Percentiles rank a stretch among this genome's conserved stretches.
Conservation (phyloP, 2,888 invertebrate genomes). For the Cinara cedri region DNA sequence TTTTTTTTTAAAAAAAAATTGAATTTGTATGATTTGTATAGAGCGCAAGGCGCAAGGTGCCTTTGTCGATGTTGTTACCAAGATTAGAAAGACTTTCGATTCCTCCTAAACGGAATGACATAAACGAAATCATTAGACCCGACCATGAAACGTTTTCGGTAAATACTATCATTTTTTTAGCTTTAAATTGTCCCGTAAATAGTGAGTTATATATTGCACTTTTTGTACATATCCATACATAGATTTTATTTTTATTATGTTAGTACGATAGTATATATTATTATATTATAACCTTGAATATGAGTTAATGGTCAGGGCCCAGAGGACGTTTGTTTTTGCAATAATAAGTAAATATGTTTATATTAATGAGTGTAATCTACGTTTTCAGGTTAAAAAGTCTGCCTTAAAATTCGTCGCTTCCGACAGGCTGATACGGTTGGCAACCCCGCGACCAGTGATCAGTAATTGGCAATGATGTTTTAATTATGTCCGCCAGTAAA, state of each 20-base stretch:
- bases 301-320: no score
- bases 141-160: constrained; percentile 11
- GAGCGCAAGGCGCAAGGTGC: background rate
- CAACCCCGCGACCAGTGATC: background rate
- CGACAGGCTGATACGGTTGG: background rate
- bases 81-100: background rate
- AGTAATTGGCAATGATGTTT: background rate
- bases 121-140: background rate
- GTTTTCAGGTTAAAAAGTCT: constrained; percentile 21
- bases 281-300: no score
- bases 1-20: no score
- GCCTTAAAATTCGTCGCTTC: background rate
- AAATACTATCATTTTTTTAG: background rate
- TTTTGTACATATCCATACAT: no score
- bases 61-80: background rate
- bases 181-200: no score
- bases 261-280: no score
- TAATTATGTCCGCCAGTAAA: no score
- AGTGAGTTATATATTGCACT: no score
- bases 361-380: background rate
- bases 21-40: background rate
- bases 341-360: background rate
- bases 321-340: no score
- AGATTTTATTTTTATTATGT: no score
- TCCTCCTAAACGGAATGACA: background rate